Conservation (phyloP, 2,797 vertebrate species). For the Tragopan temminckii region DNA sequence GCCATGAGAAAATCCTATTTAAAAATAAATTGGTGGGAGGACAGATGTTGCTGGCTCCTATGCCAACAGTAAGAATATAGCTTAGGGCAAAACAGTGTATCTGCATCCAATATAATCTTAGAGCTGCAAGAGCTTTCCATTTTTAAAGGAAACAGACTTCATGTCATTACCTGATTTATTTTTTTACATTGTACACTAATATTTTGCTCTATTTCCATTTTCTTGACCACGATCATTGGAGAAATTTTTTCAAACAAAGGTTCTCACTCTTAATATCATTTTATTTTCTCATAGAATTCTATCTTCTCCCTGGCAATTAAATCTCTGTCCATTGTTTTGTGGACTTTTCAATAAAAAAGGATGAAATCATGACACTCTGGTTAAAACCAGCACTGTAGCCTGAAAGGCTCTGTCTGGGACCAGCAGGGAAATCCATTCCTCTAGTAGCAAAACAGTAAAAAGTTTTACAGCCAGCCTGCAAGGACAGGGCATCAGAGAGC, state of each 20-base stretch:
- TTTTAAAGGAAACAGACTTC: not conserved
- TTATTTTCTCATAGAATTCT: not conserved
- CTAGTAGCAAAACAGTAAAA: not conserved
- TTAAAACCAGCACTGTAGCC: not conserved
- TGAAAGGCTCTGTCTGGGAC: not conserved
- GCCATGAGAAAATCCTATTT: not conserved
- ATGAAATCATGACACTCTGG: not conserved
- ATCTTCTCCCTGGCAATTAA: not conserved
- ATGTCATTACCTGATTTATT: not conserved
- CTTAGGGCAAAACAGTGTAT: not conserved
- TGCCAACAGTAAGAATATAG: not conserved
- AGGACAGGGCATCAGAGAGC: not conserved
- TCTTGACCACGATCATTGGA: not conserved
- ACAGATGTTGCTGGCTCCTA: not conserved
- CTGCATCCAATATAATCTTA: not conserved
- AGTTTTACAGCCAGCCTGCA: not conserved
- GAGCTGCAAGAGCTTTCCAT: not conserved
- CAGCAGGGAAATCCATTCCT: not conserved
- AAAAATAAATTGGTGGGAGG: constrained; percentile 1
- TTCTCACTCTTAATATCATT: not conserved
- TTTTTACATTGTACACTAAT: not conserved
- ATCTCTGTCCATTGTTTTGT: not conserved
- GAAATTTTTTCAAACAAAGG: not conserved
- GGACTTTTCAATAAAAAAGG: not conserved
- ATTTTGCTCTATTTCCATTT: not conserved